Base-by-base conservation (phyloP, 2,113 vertebrate species). In the Sialia sialis region DNA sequence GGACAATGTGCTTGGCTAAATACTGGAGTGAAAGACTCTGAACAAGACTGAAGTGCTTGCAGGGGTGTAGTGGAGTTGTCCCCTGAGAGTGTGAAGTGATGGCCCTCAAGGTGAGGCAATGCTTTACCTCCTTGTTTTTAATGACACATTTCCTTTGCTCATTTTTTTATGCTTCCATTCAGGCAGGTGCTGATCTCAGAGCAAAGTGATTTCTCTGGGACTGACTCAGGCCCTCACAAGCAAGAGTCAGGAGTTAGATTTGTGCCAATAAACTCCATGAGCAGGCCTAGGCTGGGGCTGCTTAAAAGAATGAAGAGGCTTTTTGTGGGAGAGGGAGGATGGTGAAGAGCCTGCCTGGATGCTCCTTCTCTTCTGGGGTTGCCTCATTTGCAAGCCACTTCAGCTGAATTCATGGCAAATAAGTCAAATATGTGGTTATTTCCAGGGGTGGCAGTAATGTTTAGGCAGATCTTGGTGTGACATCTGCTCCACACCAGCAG, bases 61-160 rank as follows among this genome's bases (percentile, higher is more conserved):
- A 81, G 55, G 44, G 69, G 2, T 46, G 56, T 9, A 32, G 91
- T 25, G 13, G 54, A 63, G 22, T 15, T 91, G 82, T 60, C 49
- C 62, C 73, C 36, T 38, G 48, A 54, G 51, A 46, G 59, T 52
- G 59, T 63, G 74, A 74, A 80, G 58, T 64, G 84, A 39, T 90
- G 91, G 68, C 17, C 13, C 64, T 55, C 49, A 18, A 91, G 75
- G 67, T 67, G 79, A 93, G 88, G 75, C 72, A 10, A 5, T 36
- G 79, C 80, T 93, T 94, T 90, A 94, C 82, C 82, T 94, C 87
- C 1, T 52, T 73, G 55, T 54, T 97, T 95, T 88, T 93, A 91
- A 59, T 56, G 22, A 86, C 44, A 70, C 73, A 52, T 92, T 95
- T 96, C 83, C 62, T 49, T 44, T 22, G 3, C 12, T 55, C 26